Conservation (phyloP, 2,797 vertebrate species). For the Channallabes apus region DNA sequence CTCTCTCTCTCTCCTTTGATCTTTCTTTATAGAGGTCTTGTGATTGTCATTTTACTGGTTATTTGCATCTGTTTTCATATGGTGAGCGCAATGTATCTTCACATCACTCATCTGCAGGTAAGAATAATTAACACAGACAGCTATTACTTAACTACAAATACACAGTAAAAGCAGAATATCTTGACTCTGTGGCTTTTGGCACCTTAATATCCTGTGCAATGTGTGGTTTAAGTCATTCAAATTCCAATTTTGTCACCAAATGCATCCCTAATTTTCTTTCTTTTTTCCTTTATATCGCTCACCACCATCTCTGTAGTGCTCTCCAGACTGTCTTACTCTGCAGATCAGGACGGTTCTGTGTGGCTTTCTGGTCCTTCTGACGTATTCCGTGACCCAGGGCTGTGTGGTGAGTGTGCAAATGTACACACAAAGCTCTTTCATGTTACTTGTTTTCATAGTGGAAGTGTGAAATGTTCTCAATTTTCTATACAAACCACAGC, state of each 20-base stretch:
- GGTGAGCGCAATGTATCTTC: slow-evolving; percentile 94
- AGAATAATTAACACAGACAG: slow-evolving; percentile 33
- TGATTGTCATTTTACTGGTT: slow-evolving; percentile 91
- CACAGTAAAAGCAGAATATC: background rate
- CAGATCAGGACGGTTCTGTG: slow-evolving; percentile 91
- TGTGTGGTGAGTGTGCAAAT: slow-evolving; percentile 86
- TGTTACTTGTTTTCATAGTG: slow-evolving; percentile 2
- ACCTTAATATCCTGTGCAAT: background rate
- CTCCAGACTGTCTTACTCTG: slow-evolving; percentile 96
- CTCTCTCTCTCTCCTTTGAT: background rate
- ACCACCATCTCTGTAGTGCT: slow-evolving; percentile 76
- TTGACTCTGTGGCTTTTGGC: background rate
- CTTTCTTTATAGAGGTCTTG: slow-evolving; percentile 75
- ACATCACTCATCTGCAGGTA: slow-evolving; percentile 90
- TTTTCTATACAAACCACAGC: no score
- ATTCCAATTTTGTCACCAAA: slow-evolving; percentile 9
- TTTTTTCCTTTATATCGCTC: background rate
- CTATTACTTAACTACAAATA: background rate
- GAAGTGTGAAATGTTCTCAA: background rate
- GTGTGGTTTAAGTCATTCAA: background rate
- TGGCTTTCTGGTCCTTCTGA: slow-evolving; percentile 88
- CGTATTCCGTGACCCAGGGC: slow-evolving; percentile 92
- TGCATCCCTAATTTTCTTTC: background rate
- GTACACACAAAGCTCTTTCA: background rate
- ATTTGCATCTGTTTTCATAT: slow-evolving; percentile 95